Evolutionary conservation across 2,113 vertebrate species (phyloP), one percentile per base, ranked within the genome.

Genomic region (Agapornis roseicollis): DNA sequence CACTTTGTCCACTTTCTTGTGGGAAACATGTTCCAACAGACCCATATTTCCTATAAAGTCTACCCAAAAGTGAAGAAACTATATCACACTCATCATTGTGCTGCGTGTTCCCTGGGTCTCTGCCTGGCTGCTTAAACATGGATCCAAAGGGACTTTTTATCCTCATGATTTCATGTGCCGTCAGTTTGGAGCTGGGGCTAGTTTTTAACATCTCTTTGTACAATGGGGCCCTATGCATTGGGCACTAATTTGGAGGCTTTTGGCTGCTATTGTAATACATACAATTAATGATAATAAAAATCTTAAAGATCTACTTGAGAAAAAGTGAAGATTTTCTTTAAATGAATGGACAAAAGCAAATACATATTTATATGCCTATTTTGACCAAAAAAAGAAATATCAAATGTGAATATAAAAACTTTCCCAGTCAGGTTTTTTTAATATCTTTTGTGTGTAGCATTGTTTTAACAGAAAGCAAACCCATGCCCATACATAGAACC

Each of bases 191-290:
- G 58, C 44, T 90, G 46, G 46, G 49, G 42, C 46, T 86, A 72
- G 0, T 58, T 76, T 95, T 77, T 84, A 94, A 70, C 79, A 66
- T 42, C 66, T 53, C 6, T 93, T 92, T 90, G 44, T 95, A 71
- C 60, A 65, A 53, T 1, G 11, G 41, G 53, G 74, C 77, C 83
- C 41, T 86, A 24, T 47, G 58, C 42, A 47, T 24, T 58, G 65
- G 71, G 84, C 81, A 76, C 86, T 85, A 80, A 78, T 80, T 61
- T 72, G 84, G 87, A 91, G 85, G 81, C 84, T 92, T 93, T 80
- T 87, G 90, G 88, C 92, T 93, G 90, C 87, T 96, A 55, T 77
- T 88, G 72, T 93, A 80, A 88, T 79, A 92, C 88, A 90, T 46
- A 20, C 76, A 82, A 96, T 68, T 86, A 82, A 85, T 46, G 37